Evolutionary conservation across 2,797 vertebrate species (phyloP).

Genomic region (Crax fasciolata): DNA sequence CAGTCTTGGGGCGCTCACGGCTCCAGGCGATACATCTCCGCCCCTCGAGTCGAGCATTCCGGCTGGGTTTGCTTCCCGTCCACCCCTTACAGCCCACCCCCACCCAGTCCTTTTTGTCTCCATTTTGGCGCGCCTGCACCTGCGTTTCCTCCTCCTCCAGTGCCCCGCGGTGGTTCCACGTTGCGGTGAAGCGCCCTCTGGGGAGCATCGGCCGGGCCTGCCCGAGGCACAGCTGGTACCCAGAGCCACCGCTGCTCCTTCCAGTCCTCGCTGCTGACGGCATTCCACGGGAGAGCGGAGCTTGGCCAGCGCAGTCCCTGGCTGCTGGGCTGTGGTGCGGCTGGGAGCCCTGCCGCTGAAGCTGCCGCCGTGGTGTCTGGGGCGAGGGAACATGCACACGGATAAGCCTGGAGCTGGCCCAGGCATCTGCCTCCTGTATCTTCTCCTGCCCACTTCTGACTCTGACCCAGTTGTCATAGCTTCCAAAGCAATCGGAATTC

Average conservation of each 20-base stretch:
- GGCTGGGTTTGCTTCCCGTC: not conserved
- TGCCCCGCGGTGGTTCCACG: not conserved
- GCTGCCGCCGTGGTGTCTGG: not conserved
- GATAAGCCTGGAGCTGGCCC: not conserved
- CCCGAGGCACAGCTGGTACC: constrained; percentile 23
- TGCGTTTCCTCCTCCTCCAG: not conserved
- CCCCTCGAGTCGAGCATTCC: fast-evolving
- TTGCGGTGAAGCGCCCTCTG: constrained; percentile 1
- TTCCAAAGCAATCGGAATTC: not conserved
- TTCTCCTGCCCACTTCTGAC: not conserved
- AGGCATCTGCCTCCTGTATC: not conserved
- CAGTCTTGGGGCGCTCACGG: fast-evolving
- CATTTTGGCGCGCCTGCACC: not conserved
- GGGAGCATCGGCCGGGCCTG: constrained; percentile 35
- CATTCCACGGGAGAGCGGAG: constrained; percentile 1
- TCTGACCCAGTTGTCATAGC: not conserved
- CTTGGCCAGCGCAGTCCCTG: constrained; percentile 34
- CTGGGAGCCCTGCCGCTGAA: not conserved
- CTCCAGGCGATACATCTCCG: fast-evolving
- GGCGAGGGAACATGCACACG: not conserved
- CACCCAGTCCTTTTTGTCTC: not conserved
- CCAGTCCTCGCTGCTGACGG: not conserved
- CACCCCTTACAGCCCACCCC: constrained; percentile 9
- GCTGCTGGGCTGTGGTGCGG: not conserved
- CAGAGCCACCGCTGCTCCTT: not conserved